phyloP scores from a whole-genome alignment of 2,888 invertebrate species.

The Andrena flavipes region DNA sequence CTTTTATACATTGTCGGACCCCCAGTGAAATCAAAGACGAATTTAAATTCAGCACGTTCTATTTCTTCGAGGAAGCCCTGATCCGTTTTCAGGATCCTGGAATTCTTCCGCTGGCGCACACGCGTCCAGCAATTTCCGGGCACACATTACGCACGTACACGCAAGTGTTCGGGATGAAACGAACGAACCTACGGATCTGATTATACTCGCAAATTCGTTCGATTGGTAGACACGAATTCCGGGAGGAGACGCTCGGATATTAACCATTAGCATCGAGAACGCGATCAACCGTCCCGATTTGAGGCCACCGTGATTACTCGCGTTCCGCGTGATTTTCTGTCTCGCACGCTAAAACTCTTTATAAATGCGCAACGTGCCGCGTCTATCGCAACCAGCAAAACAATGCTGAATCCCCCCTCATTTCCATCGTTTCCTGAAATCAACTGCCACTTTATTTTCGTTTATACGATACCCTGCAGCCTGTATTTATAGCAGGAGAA shows the following conservation, averaged over 20 bases:
- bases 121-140: not conserved
- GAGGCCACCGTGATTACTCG: conserved; percentile 58
- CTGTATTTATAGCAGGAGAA: too few relatives aligned
- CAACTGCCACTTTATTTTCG: not conserved
- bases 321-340: conserved; percentile 56
- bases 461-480: too few relatives aligned
- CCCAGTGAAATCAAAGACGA: not conserved
- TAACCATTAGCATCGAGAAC: conserved; percentile 76
- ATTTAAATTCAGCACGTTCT: not conserved
- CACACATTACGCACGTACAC: conserved; percentile 12
- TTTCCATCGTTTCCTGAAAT: not conserved
- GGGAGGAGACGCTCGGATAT: conserved; percentile 70
- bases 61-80: not conserved
- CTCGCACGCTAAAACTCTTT: not conserved
- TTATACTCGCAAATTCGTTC: conserved; percentile 73
- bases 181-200: conserved; percentile 60
- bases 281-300: conserved; percentile 60
- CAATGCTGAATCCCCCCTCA: too few relatives aligned
- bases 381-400: not conserved
- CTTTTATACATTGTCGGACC: too few relatives aligned
- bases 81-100: not conserved
- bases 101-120: conserved; percentile 2
- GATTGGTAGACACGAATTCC: conserved; percentile 65
- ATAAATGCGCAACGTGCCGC: conserved; percentile 4
- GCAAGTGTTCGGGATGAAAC: conserved; percentile 33